Evolutionary conservation across 2,888 invertebrate genomes (phyloP).

Genomic region (Strigamia transsilvanica): DNA sequence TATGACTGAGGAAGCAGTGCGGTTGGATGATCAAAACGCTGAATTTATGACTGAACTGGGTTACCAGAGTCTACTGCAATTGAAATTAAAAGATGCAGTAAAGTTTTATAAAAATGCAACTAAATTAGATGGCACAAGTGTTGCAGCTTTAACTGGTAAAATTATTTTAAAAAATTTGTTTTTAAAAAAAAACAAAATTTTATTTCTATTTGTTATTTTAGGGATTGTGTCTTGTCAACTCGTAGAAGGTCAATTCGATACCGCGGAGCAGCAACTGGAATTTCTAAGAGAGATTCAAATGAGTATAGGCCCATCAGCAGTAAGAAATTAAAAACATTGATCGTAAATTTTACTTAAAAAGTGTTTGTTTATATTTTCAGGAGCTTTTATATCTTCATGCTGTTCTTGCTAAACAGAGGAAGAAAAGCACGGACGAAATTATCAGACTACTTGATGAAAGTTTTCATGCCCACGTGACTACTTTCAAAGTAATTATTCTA

Average conservation of each 20-base stretch:
- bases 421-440: constrained; percentile 62
- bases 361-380: constrained; percentile 57
- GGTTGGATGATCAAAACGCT: constrained; percentile 74
- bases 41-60: constrained; percentile 84
- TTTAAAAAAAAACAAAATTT: background rate
- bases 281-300: constrained; percentile 82
- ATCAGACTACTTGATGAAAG: constrained; percentile 62
- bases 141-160: constrained; percentile 72
- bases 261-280: constrained; percentile 85
- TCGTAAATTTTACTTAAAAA: background rate
- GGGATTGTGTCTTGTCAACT: constrained; percentile 86
- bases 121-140: constrained; percentile 83
- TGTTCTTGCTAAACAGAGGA: constrained; percentile 63
- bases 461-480: constrained; percentile 62
- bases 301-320: constrained; percentile 71
- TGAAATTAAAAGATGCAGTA: constrained; percentile 79
- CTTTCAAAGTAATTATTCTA: constrained; percentile 61
- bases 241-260: constrained; percentile 74
- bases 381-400: constrained; percentile 65
- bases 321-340: constrained; percentile 62
- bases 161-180: background rate
- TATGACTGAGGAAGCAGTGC: constrained; percentile 81
- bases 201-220: constrained; percentile 60
- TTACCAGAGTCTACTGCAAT: constrained; percentile 77
- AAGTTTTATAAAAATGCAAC: constrained; percentile 82